phyloP scores from a whole-genome alignment of 2,113 vertebrate species.

The Sitta europaea region DNA sequence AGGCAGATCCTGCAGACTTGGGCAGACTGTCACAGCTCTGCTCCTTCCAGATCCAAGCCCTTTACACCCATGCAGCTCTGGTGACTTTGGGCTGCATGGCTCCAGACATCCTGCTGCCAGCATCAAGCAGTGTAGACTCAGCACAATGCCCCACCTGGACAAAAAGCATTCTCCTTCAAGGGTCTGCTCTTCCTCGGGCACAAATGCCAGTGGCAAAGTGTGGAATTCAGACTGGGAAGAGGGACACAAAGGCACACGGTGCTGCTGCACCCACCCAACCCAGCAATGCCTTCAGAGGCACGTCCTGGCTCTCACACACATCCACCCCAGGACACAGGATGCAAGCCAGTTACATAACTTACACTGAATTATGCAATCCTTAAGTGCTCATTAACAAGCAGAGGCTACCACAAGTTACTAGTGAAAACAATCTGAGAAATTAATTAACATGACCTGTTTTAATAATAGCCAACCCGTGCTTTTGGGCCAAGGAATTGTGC shows the following conservation, averaged over 20 bases:
- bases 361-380: neutral
- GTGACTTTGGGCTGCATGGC: neutral
- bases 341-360: neutral
- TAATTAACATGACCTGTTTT: neutral
- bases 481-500: neutral
- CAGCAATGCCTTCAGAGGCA: neutral
- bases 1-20: neutral
- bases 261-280: accelerated
- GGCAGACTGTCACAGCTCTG: neutral
- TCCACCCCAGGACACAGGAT: neutral
- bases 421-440: neutral
- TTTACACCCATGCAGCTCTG: neutral
- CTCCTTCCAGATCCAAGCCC: neutral
- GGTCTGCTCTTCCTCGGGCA: neutral
- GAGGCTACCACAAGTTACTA: neutral
- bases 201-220: neutral
- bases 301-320: neutral
- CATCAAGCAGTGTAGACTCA: neutral
- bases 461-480: neutral
- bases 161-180: neutral
- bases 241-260: accelerated
- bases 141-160: neutral
- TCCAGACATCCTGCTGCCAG: neutral
- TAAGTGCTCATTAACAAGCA: neutral
- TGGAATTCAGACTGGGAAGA: neutral